Evolutionary conservation across 2,888 invertebrate genomes (phyloP).

Genomic region (Poecilus cupreus): DNA sequence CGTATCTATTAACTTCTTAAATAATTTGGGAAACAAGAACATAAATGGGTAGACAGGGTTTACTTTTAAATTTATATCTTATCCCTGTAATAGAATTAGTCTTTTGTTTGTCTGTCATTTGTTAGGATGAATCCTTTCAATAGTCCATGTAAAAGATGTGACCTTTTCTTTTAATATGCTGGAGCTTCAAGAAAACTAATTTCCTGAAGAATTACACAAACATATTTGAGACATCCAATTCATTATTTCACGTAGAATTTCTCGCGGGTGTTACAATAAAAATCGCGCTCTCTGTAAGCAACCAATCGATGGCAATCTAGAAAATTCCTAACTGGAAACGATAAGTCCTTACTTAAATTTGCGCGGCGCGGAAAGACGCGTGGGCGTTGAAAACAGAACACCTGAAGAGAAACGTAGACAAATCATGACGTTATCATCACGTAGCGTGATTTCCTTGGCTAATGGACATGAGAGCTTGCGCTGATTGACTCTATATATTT

Average conservation of each 20-base stretch:
- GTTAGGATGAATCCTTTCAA: too few relatives aligned
- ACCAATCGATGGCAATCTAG: constrained; percentile 24
- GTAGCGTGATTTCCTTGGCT: neutral
- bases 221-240: neutral
- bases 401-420: too few relatives aligned
- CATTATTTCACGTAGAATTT: neutral
- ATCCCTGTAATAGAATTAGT: too few relatives aligned
- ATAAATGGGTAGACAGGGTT: too few relatives aligned
- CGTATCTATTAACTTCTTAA: too few relatives aligned
- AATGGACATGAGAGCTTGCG: neutral
- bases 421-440: too few relatives aligned
- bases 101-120: too few relatives aligned
- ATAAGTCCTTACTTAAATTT: constrained; percentile 32
- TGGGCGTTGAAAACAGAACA: neutral
- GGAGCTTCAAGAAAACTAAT: neutral
- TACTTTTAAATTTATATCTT: too few relatives aligned
- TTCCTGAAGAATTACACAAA: neutral
- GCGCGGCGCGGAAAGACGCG: neutral
- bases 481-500: constrained; percentile 52
- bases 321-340: constrained; percentile 6
- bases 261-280: neutral
- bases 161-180: neutral
- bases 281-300: neutral
- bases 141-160: too few relatives aligned
- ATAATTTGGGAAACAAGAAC: too few relatives aligned